Evolutionary conservation across 2,113 vertebrate genomes (phyloP).

Genomic region (Ovibos moschatus): DNA sequence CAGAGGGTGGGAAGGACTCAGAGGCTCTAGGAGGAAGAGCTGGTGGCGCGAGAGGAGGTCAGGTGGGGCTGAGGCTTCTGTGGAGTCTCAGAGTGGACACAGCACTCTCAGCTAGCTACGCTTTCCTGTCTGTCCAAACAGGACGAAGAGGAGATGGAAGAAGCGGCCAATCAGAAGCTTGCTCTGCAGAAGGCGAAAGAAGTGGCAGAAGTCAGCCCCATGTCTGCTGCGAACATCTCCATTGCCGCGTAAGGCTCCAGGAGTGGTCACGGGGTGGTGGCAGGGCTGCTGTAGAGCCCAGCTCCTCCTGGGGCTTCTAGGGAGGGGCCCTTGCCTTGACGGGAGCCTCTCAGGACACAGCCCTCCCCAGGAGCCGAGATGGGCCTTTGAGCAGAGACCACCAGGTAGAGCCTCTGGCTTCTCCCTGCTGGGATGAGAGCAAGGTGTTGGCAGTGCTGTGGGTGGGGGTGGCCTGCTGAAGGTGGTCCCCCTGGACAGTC

Average conservation of each 20-base stretch:
- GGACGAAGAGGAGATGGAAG: conserved; percentile 98
- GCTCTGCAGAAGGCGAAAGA: conserved; percentile 97
- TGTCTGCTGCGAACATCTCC: conserved; percentile 95
- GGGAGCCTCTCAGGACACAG: neutral
- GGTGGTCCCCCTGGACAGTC: neutral
- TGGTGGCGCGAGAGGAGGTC: neutral
- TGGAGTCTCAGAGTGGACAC: neutral
- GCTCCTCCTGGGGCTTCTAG: neutral
- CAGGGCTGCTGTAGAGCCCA: neutral
- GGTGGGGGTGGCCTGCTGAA: neutral
- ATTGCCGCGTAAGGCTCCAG: conserved; percentile 92
- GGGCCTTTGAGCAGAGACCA: neutral
- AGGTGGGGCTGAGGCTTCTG: neutral
- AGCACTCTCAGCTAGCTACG: too few species aligned
- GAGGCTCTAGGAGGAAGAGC: neutral
- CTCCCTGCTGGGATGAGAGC: neutral
- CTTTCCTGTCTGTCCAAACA: conserved; percentile 61
- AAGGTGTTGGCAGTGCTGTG: fast-evolving
- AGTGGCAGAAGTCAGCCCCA: conserved; percentile 97
- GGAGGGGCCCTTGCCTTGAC: neutral
- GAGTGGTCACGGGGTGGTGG: neutral
- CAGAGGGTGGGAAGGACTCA: neutral
- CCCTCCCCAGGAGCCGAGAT: neutral
- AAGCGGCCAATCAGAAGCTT: conserved; percentile 95
- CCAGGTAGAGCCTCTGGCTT: neutral